Conservation (phyloP, 2,797 vertebrate species). For the Petrocephalus sullivani region DNA sequence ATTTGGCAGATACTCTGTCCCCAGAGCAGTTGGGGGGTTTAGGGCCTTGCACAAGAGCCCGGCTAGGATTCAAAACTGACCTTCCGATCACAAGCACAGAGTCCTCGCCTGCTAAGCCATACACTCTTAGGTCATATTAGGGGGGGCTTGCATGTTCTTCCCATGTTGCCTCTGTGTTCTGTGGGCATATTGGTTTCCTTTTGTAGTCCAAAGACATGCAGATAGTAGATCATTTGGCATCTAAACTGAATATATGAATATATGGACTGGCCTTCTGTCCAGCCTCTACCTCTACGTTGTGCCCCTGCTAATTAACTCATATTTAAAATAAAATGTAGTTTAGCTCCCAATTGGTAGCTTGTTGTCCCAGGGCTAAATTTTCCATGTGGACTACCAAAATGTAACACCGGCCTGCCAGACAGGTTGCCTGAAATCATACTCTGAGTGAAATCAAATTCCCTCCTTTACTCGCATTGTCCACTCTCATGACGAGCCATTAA, state of each 20-base stretch:
- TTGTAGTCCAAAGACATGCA: background rate
- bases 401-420: too few species aligned
- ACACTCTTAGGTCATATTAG: background rate
- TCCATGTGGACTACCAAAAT: too few species aligned
- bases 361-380: too few species aligned
- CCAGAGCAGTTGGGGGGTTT: background rate
- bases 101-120: background rate
- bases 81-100: background rate
- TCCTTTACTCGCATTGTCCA: too few species aligned
- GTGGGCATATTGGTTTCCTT: background rate
- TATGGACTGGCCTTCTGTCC: background rate
- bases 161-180: background rate
- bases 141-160: background rate
- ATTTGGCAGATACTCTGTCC: background rate
- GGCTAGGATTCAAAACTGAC: background rate
- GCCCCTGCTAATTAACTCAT: background rate
- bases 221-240: background rate
- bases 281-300: background rate
- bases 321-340: too few species aligned
- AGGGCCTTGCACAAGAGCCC: background rate
- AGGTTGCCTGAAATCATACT: too few species aligned
- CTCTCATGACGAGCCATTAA: too few species aligned
- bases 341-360: too few species aligned
- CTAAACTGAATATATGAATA: background rate
- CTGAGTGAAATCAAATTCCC: too few species aligned